phyloP scores from a whole-genome alignment of 2,888 invertebrate species.

The Linnaemya vulpina region DNA sequence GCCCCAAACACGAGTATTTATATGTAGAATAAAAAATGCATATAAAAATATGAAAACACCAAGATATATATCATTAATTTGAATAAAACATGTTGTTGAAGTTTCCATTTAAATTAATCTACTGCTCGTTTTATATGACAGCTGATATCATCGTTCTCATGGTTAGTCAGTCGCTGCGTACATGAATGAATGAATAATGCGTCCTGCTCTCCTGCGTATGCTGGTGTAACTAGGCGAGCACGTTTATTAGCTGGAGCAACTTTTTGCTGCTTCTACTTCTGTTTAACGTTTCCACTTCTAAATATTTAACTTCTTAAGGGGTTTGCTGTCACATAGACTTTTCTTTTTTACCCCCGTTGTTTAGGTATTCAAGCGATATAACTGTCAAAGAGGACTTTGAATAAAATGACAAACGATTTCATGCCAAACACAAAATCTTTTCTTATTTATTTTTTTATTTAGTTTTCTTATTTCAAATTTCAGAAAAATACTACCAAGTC shows the following conservation, averaged over 20 bases:
- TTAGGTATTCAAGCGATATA: slow-evolving; percentile 73
- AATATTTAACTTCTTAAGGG: slow-evolving; percentile 33
- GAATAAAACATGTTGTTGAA: slow-evolving; percentile 74
- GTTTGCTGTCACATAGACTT: background rate
- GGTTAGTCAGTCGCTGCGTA: too few relatives aligned
- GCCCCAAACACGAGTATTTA: too few relatives aligned
- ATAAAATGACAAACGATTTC: slow-evolving; percentile 82
- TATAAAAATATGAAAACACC: background rate
- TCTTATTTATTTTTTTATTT: slow-evolving; percentile 25
- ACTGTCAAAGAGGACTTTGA: slow-evolving; percentile 80
- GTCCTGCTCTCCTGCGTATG: slow-evolving; percentile 27
- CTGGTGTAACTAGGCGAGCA: slow-evolving; percentile 25
- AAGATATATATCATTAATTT: slow-evolving; percentile 63
- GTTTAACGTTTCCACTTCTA: slow-evolving; percentile 22
- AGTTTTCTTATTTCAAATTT: too few relatives aligned
- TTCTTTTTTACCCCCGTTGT: slow-evolving; percentile 12
- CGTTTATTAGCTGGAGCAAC: slow-evolving; percentile 67
- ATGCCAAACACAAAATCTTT: slow-evolving; percentile 65
- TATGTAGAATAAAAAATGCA: too few relatives aligned
- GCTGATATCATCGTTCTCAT: slow-evolving; percentile 74
- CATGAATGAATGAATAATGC: slow-evolving; percentile 13
- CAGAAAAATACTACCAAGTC: slow-evolving; percentile 71
- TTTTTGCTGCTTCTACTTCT: slow-evolving; percentile 40
- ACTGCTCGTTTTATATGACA: slow-evolving; percentile 74
- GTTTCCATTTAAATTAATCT: slow-evolving; percentile 81